Conservation (phyloP, 1,140 invertebrate species). For the Drosophila kurseongensis region DNA sequence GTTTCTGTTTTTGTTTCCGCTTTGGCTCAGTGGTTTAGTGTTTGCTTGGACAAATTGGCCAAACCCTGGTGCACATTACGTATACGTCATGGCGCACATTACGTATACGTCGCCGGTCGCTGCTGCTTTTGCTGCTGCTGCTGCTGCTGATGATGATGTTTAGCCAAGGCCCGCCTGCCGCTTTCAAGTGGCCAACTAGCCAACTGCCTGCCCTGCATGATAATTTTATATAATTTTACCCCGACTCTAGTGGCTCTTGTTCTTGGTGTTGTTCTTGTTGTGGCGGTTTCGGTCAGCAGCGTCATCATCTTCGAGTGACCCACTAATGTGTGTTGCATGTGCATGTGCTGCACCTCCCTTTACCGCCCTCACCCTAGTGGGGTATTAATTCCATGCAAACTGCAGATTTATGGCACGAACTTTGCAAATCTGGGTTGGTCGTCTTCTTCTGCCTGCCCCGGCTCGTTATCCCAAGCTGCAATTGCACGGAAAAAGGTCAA, state of each 20-base stretch:
- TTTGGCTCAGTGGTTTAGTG: constrained; percentile 24
- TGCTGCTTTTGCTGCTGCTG: not conserved
- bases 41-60: constrained; percentile 61
- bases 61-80: constrained; percentile 60
- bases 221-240: constrained; percentile 80
- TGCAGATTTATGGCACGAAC: constrained; percentile 67
- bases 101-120: constrained; percentile 59
- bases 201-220: constrained; percentile 72
- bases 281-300: constrained; percentile 47
- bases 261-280: constrained; percentile 1
- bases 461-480: constrained; percentile 47
- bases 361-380: constrained; percentile 7
- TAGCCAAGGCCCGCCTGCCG: constrained; percentile 55
- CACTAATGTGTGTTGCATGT: constrained; percentile 70
- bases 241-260: constrained; percentile 4
- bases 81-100: constrained; percentile 57
- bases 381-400: constrained; percentile 57
- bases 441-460: constrained; percentile 5
- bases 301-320: constrained; percentile 42
- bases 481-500: constrained; percentile 43
- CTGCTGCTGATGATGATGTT: constrained; percentile 35
- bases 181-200: constrained; percentile 64
- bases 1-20: constrained; percentile 29
- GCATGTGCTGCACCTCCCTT: constrained; percentile 7
- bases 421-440: constrained; percentile 46